Evolutionary conservation across 2,797 vertebrate species (phyloP).

Genomic region (Pseudocheirus occidentalis): DNA sequence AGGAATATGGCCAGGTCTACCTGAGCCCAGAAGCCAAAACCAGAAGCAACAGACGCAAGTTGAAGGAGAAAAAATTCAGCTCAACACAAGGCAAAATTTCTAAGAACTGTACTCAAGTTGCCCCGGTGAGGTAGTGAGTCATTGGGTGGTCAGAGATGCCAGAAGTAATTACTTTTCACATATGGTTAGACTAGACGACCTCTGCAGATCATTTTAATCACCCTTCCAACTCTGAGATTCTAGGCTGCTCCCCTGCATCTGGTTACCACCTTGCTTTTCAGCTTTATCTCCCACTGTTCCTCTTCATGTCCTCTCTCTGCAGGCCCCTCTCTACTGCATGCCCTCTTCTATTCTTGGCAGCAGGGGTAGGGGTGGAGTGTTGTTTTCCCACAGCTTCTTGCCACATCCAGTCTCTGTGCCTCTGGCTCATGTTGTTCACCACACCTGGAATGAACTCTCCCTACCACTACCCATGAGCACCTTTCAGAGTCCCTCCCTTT

Average conservation of each 20-base stretch:
- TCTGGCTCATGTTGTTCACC: background rate
- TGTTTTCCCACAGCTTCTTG: background rate
- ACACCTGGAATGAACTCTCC: background rate
- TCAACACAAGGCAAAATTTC: background rate
- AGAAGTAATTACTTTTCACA: background rate
- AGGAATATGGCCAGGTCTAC: background rate
- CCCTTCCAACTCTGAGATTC: background rate
- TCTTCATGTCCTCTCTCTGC: background rate
- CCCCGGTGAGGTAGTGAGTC: too few species aligned
- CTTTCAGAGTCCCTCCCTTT: background rate
- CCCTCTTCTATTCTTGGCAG: background rate
- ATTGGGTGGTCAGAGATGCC: background rate
- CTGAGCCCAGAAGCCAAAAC: background rate
- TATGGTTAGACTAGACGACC: background rate
- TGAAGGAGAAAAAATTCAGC: background rate
- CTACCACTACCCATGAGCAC: background rate
- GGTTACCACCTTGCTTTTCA: background rate
- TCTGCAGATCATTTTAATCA: background rate
- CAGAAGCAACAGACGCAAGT: background rate
- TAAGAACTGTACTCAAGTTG: background rate
- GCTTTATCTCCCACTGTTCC: background rate
- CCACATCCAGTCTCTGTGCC: background rate
- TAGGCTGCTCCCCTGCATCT: background rate
- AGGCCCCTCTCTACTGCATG: too few species aligned
- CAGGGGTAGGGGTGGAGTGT: too few species aligned